A percentile compares a stretch with the other conserved stretches of the same genome.
These are phyloP conservation scores for Ectemnius continuus DNA, from an alignment of 2,888 invertebrate genomes.

Conservation along the genomic window DNA sequence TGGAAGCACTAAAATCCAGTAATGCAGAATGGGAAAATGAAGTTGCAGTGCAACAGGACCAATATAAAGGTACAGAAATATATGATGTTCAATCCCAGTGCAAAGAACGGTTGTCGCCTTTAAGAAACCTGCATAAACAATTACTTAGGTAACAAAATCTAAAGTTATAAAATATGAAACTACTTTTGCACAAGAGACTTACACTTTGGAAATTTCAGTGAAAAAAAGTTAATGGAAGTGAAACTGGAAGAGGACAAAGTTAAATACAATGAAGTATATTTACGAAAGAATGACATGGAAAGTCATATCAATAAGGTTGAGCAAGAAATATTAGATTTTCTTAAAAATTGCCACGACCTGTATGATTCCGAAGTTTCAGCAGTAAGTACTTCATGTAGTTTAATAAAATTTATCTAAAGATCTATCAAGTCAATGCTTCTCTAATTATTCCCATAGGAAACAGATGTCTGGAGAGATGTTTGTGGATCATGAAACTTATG, in stretches of 20 bases:
- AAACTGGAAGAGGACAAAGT: slow-evolving; percentile 39
- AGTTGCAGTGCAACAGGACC: slow-evolving; percentile 31
- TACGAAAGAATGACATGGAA: slow-evolving; percentile 37
- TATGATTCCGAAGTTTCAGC: slow-evolving; percentile 56
- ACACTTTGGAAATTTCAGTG: slow-evolving; percentile 32
- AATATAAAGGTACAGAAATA: slow-evolving; percentile 35
- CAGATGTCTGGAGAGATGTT: slow-evolving; percentile 14
- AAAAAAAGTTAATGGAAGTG: slow-evolving; percentile 45
- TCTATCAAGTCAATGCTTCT: slow-evolving; percentile 1
- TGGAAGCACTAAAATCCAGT: slow-evolving; percentile 37
- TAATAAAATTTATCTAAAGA: slow-evolving; percentile 12
- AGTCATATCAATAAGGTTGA: slow-evolving; percentile 35
- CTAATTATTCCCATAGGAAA: slow-evolving; percentile 37
- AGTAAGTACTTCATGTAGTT: slow-evolving; percentile 33
- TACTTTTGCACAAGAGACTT: too few relatives aligned
- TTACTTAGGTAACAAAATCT: slow-evolving; percentile 41
- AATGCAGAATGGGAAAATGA: slow-evolving; percentile 27
- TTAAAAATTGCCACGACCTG: slow-evolving; percentile 51
- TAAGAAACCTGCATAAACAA: slow-evolving; percentile 40
- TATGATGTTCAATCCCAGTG: slow-evolving; percentile 37
- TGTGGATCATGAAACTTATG: too few relatives aligned
- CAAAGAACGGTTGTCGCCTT: slow-evolving; percentile 46
- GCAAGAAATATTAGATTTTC: slow-evolving; percentile 38
- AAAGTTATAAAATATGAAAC: slow-evolving; percentile 7
- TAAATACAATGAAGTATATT: slow-evolving; percentile 41